Base-by-base conservation (phyloP, 2,888 invertebrate species). In the Phania funesta region DNA sequence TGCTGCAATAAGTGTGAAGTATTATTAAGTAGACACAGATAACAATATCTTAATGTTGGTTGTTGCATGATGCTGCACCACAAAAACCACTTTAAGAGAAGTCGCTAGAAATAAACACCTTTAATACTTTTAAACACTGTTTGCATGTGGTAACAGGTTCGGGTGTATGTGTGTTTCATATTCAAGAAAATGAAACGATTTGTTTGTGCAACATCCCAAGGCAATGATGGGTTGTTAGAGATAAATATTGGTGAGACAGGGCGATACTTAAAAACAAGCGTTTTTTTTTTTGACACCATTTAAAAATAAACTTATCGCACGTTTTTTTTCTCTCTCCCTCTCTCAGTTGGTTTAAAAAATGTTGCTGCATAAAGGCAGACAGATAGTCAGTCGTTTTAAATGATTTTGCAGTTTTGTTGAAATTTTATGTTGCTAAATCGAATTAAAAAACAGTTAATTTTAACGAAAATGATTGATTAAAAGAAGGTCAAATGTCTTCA, bases 401-500 rank as follows among this genome's bases (percentile, higher is more conserved):
- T 71, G 62, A 68, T 48, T 78, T 67, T 44, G 64, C 64, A 50
- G 18, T 58, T 77, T 75, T 73, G 41, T 16, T 56, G 29, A 29
- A 26, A 9, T 20, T 35, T 58, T 48, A 35, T 48, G 24, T 65
- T 64, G 8, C 1, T 38, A 73, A 32, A 24, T 64, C 26, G 13
- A 58, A 60, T 41, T 80, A 80, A 84, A 79, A 78, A 79, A 85
- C 83, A 65, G 84, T 85, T 84, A 80, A 70, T 84, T 81, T 50
- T 16, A 16, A 78, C 80, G 80, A 82, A 62, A 77, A 75, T 85
- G 85, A 85, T 85, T 85, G 85, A 85, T 85, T 83, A 73, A 80
- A 85, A 85, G 81, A 85, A 84, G 85, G 84, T 85, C 82, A 85
- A 70, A 80, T 80, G 67, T 38, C 62, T 79, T 62, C 18, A 46